Evolutionary conservation across 2,888 invertebrate species (phyloP).

Genomic region (Torymus aiolomorphi): DNA sequence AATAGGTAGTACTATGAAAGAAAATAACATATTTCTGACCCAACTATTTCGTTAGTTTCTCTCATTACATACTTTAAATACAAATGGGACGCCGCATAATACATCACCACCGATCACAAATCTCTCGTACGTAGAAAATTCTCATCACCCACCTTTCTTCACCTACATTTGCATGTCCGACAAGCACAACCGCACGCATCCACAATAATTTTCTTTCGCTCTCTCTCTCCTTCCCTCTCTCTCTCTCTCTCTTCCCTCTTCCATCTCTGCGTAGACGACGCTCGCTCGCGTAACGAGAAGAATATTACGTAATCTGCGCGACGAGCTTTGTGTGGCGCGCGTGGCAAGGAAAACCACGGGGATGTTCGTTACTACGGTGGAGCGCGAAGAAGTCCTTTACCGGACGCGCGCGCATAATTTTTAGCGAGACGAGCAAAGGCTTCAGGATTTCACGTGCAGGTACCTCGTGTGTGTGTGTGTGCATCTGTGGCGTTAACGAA

Average conservation of each 20-base stretch:
- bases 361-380: conserved; percentile 33
- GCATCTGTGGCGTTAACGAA: not conserved
- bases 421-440: not conserved
- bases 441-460: not conserved
- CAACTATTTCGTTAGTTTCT: too few relatives aligned
- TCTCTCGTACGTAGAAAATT: too few relatives aligned
- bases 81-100: too few relatives aligned
- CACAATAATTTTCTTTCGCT: too few relatives aligned
- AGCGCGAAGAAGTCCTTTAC: conserved; percentile 39
- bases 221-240: too few relatives aligned
- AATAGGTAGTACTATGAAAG: too few relatives aligned
- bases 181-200: not conserved
- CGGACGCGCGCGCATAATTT: conserved; percentile 1
- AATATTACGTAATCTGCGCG: conserved; percentile 47
- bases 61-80: too few relatives aligned
- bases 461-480: not conserved
- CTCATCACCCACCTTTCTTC: conserved; percentile 5
- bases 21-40: too few relatives aligned
- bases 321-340: conserved; percentile 10
- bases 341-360: not conserved
- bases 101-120: too few relatives aligned
- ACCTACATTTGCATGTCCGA: conserved; percentile 23
- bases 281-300: conserved; percentile 47
- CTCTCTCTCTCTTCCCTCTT: too few relatives aligned
- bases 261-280: not conserved